phyloP scores from a whole-genome alignment of 2,797 vertebrate species.

The Tiaroga cobitis region DNA sequence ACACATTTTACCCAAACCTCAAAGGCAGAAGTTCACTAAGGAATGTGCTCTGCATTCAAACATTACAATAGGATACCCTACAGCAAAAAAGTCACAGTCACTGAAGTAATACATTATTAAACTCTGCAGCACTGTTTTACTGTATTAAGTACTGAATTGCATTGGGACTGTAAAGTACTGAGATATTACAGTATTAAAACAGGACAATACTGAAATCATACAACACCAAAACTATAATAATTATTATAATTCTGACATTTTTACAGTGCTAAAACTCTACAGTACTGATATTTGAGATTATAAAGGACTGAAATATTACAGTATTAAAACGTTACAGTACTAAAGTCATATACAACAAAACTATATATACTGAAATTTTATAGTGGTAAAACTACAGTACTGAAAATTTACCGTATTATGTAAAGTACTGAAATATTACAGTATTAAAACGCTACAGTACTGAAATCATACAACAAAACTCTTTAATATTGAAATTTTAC shows the following conservation, averaged over 20 bases:
- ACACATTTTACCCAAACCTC: constrained; percentile 22
- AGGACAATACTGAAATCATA: background rate
- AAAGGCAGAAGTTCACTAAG: constrained; percentile 9
- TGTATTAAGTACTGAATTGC: background rate
- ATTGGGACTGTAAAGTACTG: background rate
- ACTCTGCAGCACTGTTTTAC: constrained; percentile 6
- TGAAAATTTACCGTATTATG: background rate
- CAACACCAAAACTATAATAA: background rate
- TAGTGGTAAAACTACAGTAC: background rate
- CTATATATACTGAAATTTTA: background rate
- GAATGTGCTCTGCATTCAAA: constrained; percentile 6
- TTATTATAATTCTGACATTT: background rate
- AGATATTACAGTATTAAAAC: background rate
- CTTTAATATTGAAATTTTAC: background rate
- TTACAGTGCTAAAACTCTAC: background rate
- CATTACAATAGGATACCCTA: constrained; percentile 30
- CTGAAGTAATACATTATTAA: constrained; percentile 7
- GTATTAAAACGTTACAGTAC: background rate
- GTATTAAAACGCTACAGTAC: background rate
- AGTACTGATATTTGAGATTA: background rate
- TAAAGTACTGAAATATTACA: background rate
- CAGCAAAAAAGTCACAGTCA: background rate
- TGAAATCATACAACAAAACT: background rate
- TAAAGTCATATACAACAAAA: background rate
- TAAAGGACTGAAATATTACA: background rate